phyloP scores from a whole-genome alignment of 2,888 invertebrate genomes.

The Muscina levida region DNA sequence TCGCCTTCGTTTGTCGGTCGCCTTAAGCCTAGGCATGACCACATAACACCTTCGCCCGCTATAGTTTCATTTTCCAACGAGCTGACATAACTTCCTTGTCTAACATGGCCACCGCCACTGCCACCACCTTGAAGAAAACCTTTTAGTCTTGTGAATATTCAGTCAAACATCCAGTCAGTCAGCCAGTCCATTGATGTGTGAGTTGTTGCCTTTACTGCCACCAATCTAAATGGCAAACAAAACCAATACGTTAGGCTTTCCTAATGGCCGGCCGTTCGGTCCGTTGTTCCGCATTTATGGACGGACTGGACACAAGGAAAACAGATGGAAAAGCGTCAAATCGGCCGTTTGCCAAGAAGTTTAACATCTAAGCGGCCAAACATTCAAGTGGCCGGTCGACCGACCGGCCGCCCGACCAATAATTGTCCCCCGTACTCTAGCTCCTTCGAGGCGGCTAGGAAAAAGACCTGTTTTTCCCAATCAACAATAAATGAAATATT shows the following conservation, averaged over 20 bases:
- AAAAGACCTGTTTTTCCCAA: conserved; percentile 34
- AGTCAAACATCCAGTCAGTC: not conserved
- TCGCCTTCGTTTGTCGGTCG: conserved; percentile 18
- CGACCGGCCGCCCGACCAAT: not conserved
- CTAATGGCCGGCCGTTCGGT: not conserved
- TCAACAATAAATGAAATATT: conserved; percentile 36
- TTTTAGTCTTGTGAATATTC: conserved; percentile 8
- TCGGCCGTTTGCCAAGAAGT: conserved; percentile 20
- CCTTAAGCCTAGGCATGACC: not conserved
- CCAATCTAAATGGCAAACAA: conserved; percentile 30
- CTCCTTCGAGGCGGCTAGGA: not conserved
- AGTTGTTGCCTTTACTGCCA: not conserved
- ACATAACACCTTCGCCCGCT: not conserved
- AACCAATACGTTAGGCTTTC: conserved; percentile 3
- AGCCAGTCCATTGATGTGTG: not conserved
- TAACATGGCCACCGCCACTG: too few species aligned
- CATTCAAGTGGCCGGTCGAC: conserved; percentile 20
- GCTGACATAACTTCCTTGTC: too few species aligned
- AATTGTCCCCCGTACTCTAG: conserved; percentile 3
- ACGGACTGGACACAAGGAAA: not conserved
- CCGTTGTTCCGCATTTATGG: conserved; percentile 49
- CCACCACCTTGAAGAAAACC: not conserved
- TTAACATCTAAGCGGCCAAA: not conserved
- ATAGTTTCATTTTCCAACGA: too few species aligned
- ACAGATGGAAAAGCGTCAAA: conserved; percentile 16